Conservation (phyloP, 2,797 vertebrate genomes). For the Sebastes flavidus region DNA sequence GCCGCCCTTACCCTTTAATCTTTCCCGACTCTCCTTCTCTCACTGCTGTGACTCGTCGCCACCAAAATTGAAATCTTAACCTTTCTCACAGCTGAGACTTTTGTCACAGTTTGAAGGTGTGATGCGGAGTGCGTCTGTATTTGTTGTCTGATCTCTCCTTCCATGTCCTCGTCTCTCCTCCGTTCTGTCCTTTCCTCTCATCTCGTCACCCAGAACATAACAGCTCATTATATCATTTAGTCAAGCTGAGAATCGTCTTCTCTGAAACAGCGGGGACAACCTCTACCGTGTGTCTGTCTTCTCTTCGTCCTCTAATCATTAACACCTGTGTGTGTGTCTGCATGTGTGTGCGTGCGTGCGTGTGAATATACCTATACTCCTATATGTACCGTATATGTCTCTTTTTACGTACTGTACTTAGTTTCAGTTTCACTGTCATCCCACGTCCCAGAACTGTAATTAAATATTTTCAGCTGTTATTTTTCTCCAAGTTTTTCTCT, state of each 20-base stretch:
- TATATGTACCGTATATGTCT: neutral
- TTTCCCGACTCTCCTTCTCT: conserved; percentile 21
- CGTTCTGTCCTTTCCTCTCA: conserved; percentile 64
- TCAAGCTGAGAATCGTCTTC: conserved; percentile 78
- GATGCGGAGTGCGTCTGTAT: conserved; percentile 26
- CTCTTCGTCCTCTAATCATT: conserved; percentile 78
- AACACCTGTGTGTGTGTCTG: conserved; percentile 38
- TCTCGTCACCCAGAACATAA: conserved; percentile 72
- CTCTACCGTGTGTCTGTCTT: conserved; percentile 60
- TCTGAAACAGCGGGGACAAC: conserved; percentile 72
- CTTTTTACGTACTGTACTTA: neutral
- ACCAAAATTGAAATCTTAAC: conserved; percentile 74
- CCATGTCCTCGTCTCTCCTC: conserved; percentile 57
- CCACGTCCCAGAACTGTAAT: neutral
- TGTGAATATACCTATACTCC: neutral
- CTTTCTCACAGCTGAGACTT: conserved; percentile 63
- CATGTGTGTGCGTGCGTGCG: neutral
- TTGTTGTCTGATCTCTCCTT: conserved; percentile 38
- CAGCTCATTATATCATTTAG: conserved; percentile 79
- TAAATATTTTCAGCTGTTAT: neutral
- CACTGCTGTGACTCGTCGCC: conserved; percentile 55
- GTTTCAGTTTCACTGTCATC: neutral
- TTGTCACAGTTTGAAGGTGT: conserved; percentile 68
- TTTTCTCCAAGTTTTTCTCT: conserved; percentile 34
- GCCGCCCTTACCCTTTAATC: conserved; percentile 51